These are phyloP conservation scores for Rotaria macrura DNA, from an alignment of 2,888 invertebrate species.

Conservation along the genomic window DNA sequence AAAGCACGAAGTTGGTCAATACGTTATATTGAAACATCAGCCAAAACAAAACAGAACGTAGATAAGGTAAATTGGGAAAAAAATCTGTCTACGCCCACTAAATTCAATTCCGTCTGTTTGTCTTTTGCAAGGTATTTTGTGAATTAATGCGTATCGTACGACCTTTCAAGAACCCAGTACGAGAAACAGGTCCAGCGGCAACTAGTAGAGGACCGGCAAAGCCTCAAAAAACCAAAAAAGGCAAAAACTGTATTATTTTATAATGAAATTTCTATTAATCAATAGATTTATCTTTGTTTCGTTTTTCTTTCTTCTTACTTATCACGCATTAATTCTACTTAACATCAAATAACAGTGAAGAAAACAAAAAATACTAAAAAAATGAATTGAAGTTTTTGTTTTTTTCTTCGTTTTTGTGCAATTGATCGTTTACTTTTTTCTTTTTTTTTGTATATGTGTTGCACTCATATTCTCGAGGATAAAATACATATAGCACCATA, in stretches of 20 bases:
- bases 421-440: neutral
- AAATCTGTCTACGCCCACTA: neutral
- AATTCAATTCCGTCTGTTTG: neutral
- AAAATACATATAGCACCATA: slow-evolving; percentile 9
- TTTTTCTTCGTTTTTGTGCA: neutral
- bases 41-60: slow-evolving; percentile 29
- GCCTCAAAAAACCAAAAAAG: slow-evolving; percentile 21
- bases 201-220: neutral
- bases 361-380: neutral
- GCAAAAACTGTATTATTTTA: slow-evolving; percentile 26
- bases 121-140: slow-evolving; percentile 19
- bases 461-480: neutral
- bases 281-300: neutral
- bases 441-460: slow-evolving; percentile 15
- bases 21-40: slow-evolving; percentile 31
- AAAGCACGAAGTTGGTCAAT: slow-evolving; percentile 29
- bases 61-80: slow-evolving; percentile 25
- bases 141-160: slow-evolving; percentile 31
- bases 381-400: neutral
- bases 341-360: slow-evolving; percentile 23
- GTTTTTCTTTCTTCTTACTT: neutral
- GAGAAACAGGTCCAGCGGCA: neutral
- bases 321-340: slow-evolving; percentile 16
- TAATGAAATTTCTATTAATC: neutral
- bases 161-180: neutral